Evolutionary conservation across 37 sponge, comb jelly and placozoan genomes (phyloP).

Genomic region (Halichondria panicea): DNA sequence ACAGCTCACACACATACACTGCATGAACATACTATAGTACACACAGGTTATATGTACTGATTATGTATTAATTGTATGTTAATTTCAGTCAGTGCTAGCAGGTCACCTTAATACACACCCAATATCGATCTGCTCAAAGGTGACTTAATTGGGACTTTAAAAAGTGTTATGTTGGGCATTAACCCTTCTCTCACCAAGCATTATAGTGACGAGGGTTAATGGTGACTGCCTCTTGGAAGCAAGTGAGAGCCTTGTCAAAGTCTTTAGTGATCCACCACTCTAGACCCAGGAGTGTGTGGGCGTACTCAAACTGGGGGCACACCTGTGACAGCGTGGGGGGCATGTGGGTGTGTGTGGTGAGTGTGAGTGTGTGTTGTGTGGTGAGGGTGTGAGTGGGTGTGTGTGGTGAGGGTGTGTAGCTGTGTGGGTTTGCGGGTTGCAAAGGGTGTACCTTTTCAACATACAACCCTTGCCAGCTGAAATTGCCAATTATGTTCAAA

Average conservation of each 20-base stretch:
- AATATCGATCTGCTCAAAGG: too few relatives aligned
- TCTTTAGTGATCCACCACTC: constrained; percentile 80
- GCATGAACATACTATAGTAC: too few relatives aligned
- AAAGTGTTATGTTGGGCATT: background rate
- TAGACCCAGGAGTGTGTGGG: constrained; percentile 85
- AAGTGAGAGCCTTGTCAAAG: constrained; percentile 70
- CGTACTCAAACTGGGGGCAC: constrained; percentile 70
- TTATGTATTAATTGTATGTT: too few relatives aligned
- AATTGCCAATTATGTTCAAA: too few relatives aligned
- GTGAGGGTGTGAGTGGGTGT: background rate
- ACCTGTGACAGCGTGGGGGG: constrained; percentile 25
- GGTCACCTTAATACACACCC: too few relatives aligned
- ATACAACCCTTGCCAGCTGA: too few relatives aligned
- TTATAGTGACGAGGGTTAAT: constrained; percentile 85
- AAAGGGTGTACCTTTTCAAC: too few relatives aligned
- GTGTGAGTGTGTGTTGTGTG: background rate
- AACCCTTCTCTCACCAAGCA: constrained; percentile 69
- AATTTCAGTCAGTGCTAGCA: too few relatives aligned
- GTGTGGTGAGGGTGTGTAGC: background rate
- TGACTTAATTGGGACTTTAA: too few relatives aligned
- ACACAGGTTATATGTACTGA: too few relatives aligned
- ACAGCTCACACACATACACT: background rate
- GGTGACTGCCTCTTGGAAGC: constrained; percentile 67
- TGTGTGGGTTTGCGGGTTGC: too few relatives aligned
- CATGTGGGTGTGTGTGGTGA: background rate